A percentile compares a stretch with the other conserved stretches of the same genome.
phyloP scores from a whole-genome alignment of 1,140 invertebrate genomes.

The Temnothorax longispinosus region DNA sequence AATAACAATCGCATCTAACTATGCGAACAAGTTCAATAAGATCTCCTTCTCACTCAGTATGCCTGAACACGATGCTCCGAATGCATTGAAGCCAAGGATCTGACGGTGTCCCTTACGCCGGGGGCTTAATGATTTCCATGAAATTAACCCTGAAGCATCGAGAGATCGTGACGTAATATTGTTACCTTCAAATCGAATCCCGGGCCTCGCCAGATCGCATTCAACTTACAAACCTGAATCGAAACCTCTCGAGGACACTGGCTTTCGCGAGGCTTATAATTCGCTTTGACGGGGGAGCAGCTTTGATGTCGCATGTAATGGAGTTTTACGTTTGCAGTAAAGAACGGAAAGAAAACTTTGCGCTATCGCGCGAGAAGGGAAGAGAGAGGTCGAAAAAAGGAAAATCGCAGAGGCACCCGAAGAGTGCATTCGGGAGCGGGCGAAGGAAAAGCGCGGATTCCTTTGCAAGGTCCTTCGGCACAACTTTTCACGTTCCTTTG shows the following conservation, averaged over 20 bases:
- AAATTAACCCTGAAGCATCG: slow-evolving; percentile 29
- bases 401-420: slow-evolving; percentile 28
- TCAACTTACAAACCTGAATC: slow-evolving; percentile 24
- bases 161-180: slow-evolving; percentile 38
- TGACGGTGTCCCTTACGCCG: not conserved
- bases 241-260: slow-evolving; percentile 39
- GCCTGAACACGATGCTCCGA: not conserved
- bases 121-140: slow-evolving; percentile 38
- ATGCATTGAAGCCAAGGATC: not conserved
- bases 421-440: slow-evolving; percentile 18
- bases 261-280: not conserved
- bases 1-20: not conserved
- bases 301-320: slow-evolving; percentile 74
- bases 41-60: not conserved
- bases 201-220: not conserved
- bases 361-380: not conserved
- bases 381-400: not conserved
- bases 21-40: not conserved
- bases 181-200: slow-evolving; percentile 31
- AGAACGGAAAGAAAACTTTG: slow-evolving; percentile 55
- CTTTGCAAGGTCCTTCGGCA: slow-evolving; percentile 27
- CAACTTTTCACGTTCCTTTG: slow-evolving; percentile 70
- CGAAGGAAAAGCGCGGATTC: slow-evolving; percentile 4
- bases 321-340: slow-evolving; percentile 67
- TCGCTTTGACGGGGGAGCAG: slow-evolving; percentile 31